Percentiles rank a stretch among this genome's conserved stretches.
Evolutionary conservation across 2,113 vertebrate species (phyloP).

Genomic region (Oreotragus oreotragus): DNA sequence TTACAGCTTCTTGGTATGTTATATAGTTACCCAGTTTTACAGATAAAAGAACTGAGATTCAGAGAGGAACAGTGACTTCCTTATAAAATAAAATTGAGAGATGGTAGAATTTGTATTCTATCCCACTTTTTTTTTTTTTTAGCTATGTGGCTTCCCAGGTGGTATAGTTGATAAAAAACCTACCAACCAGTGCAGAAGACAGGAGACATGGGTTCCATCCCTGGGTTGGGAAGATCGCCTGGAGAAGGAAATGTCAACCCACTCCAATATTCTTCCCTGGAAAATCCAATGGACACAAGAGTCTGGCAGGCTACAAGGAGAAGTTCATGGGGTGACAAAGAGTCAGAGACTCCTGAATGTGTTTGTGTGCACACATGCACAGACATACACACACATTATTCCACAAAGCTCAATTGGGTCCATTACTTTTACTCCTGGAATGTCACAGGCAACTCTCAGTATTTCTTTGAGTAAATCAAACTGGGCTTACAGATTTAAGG

Average conservation of each 20-base stretch:
- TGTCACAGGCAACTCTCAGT: not conserved
- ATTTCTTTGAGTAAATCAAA: not conserved
- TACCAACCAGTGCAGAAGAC: not conserved
- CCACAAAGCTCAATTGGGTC: not conserved
- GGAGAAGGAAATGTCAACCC: not conserved
- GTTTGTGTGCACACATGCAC: accelerated
- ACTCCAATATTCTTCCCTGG: not conserved
- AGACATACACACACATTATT: not conserved
- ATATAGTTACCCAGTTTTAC: not conserved
- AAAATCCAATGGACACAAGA: not conserved
- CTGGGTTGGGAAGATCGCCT: not conserved
- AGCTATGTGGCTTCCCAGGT: not conserved
- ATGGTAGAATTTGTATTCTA: not conserved
- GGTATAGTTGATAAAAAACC: not conserved
- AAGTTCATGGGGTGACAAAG: not conserved
- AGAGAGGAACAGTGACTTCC: not conserved
- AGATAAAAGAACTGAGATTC: not conserved
- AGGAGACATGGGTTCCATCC: not conserved
- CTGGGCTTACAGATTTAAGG: not conserved
- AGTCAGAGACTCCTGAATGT: not conserved
- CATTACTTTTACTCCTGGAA: not conserved
- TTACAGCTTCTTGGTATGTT: not conserved
- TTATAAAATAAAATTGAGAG: not conserved
- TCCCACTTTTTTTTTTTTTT: not conserved
- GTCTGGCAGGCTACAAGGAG: not conserved